Evolutionary conservation across 2,888 invertebrate genomes (phyloP), one percentile per base, ranked within the genome.

Genomic region (Tiliacea aurago): DNA sequence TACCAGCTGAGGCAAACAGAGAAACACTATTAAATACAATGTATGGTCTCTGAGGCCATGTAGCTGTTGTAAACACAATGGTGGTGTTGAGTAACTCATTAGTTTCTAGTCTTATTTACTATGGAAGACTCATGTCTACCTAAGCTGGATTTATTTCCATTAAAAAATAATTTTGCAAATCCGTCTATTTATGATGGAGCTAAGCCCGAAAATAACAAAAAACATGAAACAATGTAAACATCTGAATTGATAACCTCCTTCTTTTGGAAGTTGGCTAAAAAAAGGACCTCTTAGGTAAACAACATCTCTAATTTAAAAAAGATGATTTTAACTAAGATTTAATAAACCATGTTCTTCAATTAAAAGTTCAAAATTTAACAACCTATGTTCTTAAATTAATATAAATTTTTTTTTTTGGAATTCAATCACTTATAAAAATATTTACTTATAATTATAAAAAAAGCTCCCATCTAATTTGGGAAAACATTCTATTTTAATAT

Each of bases 1-100:
- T 51, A 51, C 33, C 20, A 69, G 65, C 79, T 78, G 41, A 83
- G 83, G 79, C 73, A 83, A 83, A 62, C 49, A 63, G n/a, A 68
- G 64, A 43, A 49, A 72, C 41, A 41, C 13, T 55, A 33, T 55
- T 80, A 79, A 78, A 68, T 67, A 70, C 55, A 70, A 58, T 76
- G 61, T 66, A 41, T 82, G 65, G 53, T 68, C 33, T 49, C 4
- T 83, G 37, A 28, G 55, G 33, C 41, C 53, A 70, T 62, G 13
- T 53, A 49, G 33, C 37, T 61, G 9, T 49, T 61, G n/a, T 55
- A 69, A 69, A 65, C 6, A 33, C 6, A 33, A 33, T 28, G 20
- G 20, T 55, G 4, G 0, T 37, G 13, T 45, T 53, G 6, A 37
- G 13, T 64, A 41, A 59, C 13, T 62, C 20, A 51, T 51, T 28